Conservation (phyloP, 2,797 vertebrate genomes). For the Crenichthys baileyi region DNA sequence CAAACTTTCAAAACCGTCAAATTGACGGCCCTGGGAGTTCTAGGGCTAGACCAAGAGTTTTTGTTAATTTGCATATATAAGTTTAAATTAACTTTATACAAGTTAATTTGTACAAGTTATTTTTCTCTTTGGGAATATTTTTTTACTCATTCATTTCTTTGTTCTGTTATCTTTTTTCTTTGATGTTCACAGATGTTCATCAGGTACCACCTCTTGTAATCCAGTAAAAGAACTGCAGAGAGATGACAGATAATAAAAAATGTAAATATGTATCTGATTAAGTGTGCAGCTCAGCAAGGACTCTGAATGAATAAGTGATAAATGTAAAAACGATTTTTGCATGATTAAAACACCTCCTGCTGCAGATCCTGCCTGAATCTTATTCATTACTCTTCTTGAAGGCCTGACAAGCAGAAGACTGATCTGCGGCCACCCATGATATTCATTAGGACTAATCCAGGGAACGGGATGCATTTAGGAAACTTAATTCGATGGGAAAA, state of each 20-base stretch:
- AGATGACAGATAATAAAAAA: neutral
- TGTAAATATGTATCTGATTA: neutral
- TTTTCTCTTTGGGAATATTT: neutral
- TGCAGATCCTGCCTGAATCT: conserved; percentile 12
- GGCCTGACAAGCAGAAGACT: neutral
- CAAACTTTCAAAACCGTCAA: too few relatives aligned
- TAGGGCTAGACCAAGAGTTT: too few relatives aligned
- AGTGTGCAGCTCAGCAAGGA: neutral
- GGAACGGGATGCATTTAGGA: neutral
- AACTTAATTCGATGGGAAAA: neutral
- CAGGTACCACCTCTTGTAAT: neutral
- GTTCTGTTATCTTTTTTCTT: neutral
- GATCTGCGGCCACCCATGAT: conserved; percentile 15
- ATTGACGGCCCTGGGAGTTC: too few relatives aligned
- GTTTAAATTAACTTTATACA: too few relatives aligned
- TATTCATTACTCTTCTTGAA: conserved; percentile 9
- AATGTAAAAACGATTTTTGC: conserved; percentile 2
- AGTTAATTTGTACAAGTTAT: too few relatives aligned
- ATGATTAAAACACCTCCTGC: conserved; percentile 41
- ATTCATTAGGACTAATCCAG: neutral
- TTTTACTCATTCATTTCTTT: neutral
- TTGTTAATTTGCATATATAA: too few relatives aligned
- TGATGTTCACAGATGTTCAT: neutral
- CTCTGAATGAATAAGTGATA: conserved; percentile 14
- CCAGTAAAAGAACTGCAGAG: neutral